Evolutionary conservation across 1,140 invertebrate genomes (phyloP).

Genomic region (Leptopilina boulardi): DNA sequence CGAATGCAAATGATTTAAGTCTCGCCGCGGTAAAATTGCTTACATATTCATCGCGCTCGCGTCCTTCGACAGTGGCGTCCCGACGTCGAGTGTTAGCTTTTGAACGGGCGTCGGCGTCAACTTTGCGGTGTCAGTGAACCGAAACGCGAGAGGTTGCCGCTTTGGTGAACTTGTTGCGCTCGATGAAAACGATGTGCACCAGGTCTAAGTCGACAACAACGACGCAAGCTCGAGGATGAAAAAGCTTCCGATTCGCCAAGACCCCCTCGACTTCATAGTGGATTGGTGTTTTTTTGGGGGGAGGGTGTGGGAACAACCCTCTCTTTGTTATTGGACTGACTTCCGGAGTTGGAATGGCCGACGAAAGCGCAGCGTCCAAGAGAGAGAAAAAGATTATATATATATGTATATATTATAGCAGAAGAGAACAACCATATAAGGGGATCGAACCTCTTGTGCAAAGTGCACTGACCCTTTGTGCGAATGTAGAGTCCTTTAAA

Average conservation of each 20-base stretch:
- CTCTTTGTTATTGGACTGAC: conserved; percentile 48
- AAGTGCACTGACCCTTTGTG: conserved; percentile 21
- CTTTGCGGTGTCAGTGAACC: conserved; percentile 74
- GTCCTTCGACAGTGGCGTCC: conserved; percentile 74
- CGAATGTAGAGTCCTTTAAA: background rate
- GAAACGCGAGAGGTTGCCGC: conserved; percentile 42
- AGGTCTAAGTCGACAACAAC: conserved; percentile 52
- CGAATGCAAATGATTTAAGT: conserved; percentile 53
- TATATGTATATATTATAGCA: too few relatives aligned
- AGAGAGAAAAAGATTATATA: conserved; percentile 35
- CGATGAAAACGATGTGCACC: conserved; percentile 45
- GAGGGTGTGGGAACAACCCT: conserved; percentile 48
- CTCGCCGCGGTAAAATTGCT: conserved; percentile 52
- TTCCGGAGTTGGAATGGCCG: conserved; percentile 61
- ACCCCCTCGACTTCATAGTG: conserved; percentile 42
- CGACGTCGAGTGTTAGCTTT: conserved; percentile 69
- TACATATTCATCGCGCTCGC: conserved; percentile 71
- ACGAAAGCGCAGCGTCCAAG: conserved; percentile 53
- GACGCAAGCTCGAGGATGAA: conserved; percentile 55
- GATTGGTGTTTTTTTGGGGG: conserved; percentile 48
- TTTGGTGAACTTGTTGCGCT: conserved; percentile 72
- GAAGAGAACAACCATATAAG: background rate
- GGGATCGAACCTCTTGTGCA: conserved; percentile 2
- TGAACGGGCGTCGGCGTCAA: conserved; percentile 56
- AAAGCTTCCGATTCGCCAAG: conserved; percentile 54